Conservation (phyloP, 1,140 invertebrate genomes). For the Homarus americanus region DNA sequence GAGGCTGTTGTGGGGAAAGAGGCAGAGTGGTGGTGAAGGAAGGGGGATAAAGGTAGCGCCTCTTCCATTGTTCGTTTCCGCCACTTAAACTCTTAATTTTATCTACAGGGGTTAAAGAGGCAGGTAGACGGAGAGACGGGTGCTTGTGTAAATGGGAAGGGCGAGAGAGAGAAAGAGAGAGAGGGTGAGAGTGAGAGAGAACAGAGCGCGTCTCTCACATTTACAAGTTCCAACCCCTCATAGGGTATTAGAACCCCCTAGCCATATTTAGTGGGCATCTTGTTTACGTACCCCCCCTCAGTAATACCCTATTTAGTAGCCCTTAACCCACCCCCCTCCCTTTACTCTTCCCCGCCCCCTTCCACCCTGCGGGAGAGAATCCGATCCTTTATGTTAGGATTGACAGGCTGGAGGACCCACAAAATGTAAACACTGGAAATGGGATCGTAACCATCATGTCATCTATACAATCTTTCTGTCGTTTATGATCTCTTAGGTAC, state of each 20-base stretch:
- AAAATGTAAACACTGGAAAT: not conserved
- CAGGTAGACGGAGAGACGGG: conserved; percentile 15
- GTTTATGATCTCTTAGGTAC: not conserved
- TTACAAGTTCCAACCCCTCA: not conserved
- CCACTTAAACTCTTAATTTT: conserved; percentile 44
- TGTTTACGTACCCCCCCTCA: conserved; percentile 20
- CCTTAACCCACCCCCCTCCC: no score
- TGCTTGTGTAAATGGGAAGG: not conserved
- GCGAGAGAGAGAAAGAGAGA: no score
- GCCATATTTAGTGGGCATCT: conserved; percentile 13
- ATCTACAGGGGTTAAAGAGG: conserved; percentile 24
- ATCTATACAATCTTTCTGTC: not conserved
- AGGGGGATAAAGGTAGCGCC: conserved; percentile 12
- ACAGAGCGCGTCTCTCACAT: not conserved
- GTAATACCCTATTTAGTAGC: conserved; percentile 9
- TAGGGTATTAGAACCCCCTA: not conserved
- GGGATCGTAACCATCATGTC: not conserved
- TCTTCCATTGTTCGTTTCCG: conserved; percentile 27
- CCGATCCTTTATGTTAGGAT: not conserved
- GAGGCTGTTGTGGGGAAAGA: not conserved
- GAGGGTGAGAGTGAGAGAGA: conserved; percentile 13
- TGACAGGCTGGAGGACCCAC: conserved; percentile 12
- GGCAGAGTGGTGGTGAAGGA: not conserved
- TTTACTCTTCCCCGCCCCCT: no score
- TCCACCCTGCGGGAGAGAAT: not conserved